Conservation (phyloP, 1,140 invertebrate genomes). For the Leguminivora glycinivorella region DNA sequence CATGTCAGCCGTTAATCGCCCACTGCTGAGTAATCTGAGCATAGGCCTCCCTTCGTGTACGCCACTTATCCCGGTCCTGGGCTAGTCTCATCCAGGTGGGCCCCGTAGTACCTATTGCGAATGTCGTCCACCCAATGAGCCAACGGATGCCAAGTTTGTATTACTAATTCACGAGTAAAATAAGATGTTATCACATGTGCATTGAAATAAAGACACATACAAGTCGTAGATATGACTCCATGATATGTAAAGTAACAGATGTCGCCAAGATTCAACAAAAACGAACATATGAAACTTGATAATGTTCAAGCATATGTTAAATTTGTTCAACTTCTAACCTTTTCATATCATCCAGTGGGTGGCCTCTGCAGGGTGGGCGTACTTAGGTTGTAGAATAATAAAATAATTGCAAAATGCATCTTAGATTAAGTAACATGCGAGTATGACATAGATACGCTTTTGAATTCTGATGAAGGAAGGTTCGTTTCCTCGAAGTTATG, state of each 20-base stretch:
- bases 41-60: too few species aligned
- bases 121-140: too few species aligned
- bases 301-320: not conserved
- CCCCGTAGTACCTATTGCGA: too few species aligned
- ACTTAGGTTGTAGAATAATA: not conserved
- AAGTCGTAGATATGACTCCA: not conserved
- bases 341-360: conserved; percentile 1
- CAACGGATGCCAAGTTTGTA: too few species aligned
- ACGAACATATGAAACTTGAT: not conserved
- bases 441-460: not conserved
- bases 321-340: conserved; percentile 12
- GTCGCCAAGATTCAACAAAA: not conserved
- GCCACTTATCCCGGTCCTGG: too few species aligned
- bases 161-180: too few species aligned
- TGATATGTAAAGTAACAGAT: not conserved
- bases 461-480: not conserved
- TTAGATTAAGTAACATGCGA: not conserved
- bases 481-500: too few species aligned
- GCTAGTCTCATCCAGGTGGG: too few species aligned
- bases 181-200: too few species aligned
- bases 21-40: too few species aligned
- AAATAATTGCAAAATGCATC: not conserved
- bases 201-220: too few species aligned
- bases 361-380: not conserved
- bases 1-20: too few species aligned